Conservation (phyloP, 2,797 vertebrate genomes). For the Dipus sagitta region DNA sequence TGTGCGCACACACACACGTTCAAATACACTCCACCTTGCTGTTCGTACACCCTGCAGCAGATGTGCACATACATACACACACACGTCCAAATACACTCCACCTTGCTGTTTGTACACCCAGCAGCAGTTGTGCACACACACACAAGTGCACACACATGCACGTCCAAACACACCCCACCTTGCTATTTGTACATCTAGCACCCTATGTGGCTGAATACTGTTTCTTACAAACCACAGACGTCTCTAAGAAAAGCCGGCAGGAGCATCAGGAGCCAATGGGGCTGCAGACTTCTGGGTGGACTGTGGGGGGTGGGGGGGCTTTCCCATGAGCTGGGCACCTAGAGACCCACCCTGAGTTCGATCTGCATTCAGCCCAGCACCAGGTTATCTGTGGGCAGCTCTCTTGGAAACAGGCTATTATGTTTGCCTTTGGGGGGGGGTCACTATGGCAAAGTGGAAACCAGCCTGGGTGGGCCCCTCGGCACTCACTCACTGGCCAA, state of each 20-base stretch:
- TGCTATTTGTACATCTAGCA: neutral
- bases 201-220: fast-evolving
- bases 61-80: too few relatives aligned
- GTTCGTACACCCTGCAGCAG: neutral
- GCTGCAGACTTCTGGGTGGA: neutral
- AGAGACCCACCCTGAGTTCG: neutral
- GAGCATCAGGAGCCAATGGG: neutral
- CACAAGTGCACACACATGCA: fast-evolving
- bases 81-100: fast-evolving
- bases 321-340: neutral
- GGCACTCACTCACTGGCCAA: neutral
- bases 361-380: neutral
- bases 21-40: too few relatives aligned
- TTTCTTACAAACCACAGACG: fast-evolving
- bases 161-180: too few relatives aligned
- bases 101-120: neutral
- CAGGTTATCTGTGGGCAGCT: fast-evolving
- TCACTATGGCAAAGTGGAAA: neutral
- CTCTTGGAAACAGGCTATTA: neutral
- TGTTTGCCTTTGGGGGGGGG: slow-evolving; percentile 48
- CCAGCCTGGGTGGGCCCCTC: neutral
- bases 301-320: too few relatives aligned
- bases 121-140: neutral
- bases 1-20: too few relatives aligned
- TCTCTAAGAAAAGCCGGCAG: neutral